These are phyloP conservation scores for Tuberolachnus salignus DNA, from an alignment of 2,888 invertebrate genomes.

Conservation along the genomic window DNA sequence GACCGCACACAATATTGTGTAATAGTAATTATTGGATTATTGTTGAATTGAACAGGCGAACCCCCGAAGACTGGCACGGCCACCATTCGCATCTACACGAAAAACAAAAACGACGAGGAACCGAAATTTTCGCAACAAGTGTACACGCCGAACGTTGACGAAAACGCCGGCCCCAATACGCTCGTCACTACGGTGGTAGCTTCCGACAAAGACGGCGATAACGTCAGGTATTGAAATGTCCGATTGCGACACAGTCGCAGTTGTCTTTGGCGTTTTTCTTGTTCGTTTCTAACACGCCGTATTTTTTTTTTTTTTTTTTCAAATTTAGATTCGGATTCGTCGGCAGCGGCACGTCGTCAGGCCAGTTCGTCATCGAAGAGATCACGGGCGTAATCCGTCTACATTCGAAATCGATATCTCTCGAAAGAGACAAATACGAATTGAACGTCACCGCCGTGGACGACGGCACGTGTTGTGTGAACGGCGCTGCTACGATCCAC, in stretches of 20 bases:
- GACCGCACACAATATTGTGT: no score
- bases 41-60: constrained; percentile 72
- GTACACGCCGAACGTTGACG: constrained; percentile 94
- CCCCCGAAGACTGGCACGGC: constrained; percentile 91
- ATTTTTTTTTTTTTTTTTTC: not conserved
- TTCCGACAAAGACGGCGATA: constrained; percentile 96
- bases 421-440: constrained; percentile 93
- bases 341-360: constrained; percentile 86
- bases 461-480: constrained; percentile 95
- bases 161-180: constrained; percentile 93
- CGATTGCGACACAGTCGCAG: not conserved
- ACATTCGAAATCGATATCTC: constrained; percentile 82
- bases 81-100: constrained; percentile 93
- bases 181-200: constrained; percentile 96
- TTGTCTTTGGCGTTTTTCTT: not conserved
- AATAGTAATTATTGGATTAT: not conserved
- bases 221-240: constrained; percentile 72
- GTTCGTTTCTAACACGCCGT: not conserved
- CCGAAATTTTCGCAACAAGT: constrained; percentile 96
- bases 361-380: constrained; percentile 93
- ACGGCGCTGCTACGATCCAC: constrained; percentile 84
- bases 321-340: constrained; percentile 72
- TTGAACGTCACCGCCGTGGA: constrained; percentile 96
- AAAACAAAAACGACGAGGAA: constrained; percentile 96
- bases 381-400: constrained; percentile 92